phyloP scores from a whole-genome alignment of 2,113 vertebrate genomes.

The Brienomyrus brachyistius region DNA sequence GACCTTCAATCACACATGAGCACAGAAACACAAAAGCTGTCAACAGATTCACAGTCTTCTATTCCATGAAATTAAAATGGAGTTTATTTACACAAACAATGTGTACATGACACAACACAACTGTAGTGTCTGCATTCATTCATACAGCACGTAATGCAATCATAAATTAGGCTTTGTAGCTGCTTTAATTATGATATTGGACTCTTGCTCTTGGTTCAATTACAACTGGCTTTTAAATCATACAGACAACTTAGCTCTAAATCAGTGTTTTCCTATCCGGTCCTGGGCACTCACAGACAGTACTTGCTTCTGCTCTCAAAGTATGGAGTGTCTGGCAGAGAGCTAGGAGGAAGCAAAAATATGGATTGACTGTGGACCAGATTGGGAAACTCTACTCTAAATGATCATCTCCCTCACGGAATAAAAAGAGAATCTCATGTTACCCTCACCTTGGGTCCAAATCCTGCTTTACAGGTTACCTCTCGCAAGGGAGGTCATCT shows the following conservation, averaged over 20 bases:
- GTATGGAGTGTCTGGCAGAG: not conserved
- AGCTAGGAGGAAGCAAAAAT: not conserved
- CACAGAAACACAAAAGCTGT: not conserved
- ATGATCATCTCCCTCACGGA: not conserved
- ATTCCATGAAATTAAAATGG: not conserved
- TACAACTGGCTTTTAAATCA: not conserved
- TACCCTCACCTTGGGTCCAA: not conserved
- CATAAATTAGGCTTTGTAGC: not conserved
- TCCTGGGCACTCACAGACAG: not conserved
- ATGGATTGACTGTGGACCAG: not conserved
- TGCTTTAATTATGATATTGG: slow-evolving; percentile 1
- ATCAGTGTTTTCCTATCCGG: not conserved
- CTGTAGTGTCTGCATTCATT: not conserved
- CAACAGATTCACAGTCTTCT: not conserved
- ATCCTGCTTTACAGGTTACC: not conserved
- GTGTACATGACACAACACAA: not conserved
- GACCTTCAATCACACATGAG: not conserved
- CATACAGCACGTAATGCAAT: not conserved
- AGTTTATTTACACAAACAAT: not conserved
- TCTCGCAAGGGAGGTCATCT: not conserved
- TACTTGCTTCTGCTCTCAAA: not conserved
- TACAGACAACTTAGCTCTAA: not conserved
- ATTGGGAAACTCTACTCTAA: not conserved
- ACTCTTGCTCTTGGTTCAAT: not conserved
- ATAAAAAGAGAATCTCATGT: not conserved